phyloP scores from a whole-genome alignment of 2,888 invertebrate species.

The Celastrina argiolus region DNA sequence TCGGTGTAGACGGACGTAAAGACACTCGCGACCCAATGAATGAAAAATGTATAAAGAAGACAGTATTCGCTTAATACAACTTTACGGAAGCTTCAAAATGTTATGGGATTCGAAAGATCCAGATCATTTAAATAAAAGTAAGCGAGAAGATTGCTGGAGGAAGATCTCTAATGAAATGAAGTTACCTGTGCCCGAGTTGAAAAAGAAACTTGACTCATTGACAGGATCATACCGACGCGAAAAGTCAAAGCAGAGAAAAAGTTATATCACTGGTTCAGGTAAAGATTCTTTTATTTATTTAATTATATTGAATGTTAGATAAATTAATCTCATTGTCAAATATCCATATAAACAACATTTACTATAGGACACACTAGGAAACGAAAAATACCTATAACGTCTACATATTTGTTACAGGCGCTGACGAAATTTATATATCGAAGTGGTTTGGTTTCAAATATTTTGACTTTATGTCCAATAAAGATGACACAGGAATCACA shows the following conservation, averaged over 20 bases:
- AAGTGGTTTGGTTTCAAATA: neutral
- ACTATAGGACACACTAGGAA: constrained; percentile 14
- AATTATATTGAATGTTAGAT: neutral
- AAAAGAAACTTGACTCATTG: constrained; percentile 29
- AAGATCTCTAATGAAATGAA: constrained; percentile 29
- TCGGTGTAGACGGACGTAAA: constrained; percentile 3
- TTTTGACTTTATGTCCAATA: neutral
- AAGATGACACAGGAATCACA: too few relatives aligned
- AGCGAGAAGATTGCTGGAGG: constrained; percentile 26
- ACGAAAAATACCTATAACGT: constrained; percentile 14
- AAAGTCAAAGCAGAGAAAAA: constrained; percentile 25
- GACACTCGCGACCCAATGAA: constrained; percentile 1
- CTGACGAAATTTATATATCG: neutral
- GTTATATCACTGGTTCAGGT: constrained; percentile 19
- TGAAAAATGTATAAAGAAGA: constrained; percentile 9
- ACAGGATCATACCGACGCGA: constrained; percentile 29
- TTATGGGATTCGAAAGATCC: constrained; percentile 17
- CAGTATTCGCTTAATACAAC: constrained; percentile 15
- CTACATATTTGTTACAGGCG: constrained; percentile 13
- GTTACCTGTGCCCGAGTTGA: constrained; percentile 26
- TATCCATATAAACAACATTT: constrained; percentile 8
- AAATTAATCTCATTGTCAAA: neutral
- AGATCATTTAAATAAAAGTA: constrained; percentile 25
- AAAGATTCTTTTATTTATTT: constrained; percentile 14
- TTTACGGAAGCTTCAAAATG: constrained; percentile 19